These are phyloP conservation scores for Bolborhynchus lineola DNA, from an alignment of 2,113 vertebrate genomes.

Conservation along the genomic window DNA sequence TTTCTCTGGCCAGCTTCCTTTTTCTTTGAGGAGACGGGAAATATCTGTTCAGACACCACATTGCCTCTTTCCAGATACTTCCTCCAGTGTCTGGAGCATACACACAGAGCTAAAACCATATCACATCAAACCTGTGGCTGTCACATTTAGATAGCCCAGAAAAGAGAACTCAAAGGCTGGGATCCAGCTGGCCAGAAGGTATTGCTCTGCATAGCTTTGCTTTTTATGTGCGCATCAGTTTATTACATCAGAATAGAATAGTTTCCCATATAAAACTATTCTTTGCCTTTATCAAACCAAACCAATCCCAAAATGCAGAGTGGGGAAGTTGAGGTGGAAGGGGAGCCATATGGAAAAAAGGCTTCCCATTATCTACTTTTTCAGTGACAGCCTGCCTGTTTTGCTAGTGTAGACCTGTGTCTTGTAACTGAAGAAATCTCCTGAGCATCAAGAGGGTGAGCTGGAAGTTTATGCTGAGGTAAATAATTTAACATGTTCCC, in stretches of 20 bases:
- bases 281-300: neutral
- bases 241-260: neutral
- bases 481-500: neutral
- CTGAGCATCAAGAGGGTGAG: neutral
- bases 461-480: neutral
- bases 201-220: neutral
- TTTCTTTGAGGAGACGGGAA: neutral
- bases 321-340: neutral
- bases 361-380: rapidly evolving
- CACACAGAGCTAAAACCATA: neutral
- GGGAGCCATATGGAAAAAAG: neutral
- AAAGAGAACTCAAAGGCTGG: neutral
- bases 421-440: neutral
- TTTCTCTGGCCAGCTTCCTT: neutral
- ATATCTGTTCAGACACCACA: neutral
- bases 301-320: neutral
- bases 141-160: neutral
- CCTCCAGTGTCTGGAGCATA: neutral
- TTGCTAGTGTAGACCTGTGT: neutral
- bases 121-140: neutral
- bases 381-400: neutral
- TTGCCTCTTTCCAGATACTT: neutral
- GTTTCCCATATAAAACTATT: neutral
- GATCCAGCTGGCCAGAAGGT: neutral
- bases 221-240: neutral